Base-by-base conservation (phyloP, 2,888 invertebrate genomes). In the Apomyelois bistriatella region DNA sequence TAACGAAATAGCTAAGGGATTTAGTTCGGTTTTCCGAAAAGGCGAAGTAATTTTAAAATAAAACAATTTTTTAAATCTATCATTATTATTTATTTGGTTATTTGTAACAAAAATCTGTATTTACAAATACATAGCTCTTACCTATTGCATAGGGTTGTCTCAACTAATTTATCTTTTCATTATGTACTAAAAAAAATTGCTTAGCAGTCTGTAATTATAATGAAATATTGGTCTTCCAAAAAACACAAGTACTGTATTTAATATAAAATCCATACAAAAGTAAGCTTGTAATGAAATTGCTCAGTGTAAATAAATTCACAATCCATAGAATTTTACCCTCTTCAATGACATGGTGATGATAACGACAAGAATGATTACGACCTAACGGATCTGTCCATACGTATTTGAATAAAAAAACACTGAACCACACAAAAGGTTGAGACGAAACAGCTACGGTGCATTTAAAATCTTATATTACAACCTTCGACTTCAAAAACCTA, bases 81-180 rank as follows among this genome's bases (percentile, higher is more conserved):
- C 48, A 43, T 76, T 78, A 79, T 81, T 81, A 85, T 86, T 86
- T 85, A 82, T 83, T 85, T 82, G 77, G 70, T 70, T 79, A 74
- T 68, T 74, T 82, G 72, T 76, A 74, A 72, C 71, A 71, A 78
- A 69, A 79, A 78, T 74, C 72, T 76, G 77, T 87, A 86, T 85
- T 85, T 87, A 87, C 85, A 86, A 80, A 76, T 46, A 43, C 43
- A 77, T 78, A 78, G 76, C 74, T 73, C 72, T 73, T 76, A 79
- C 65, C 70, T 76, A 74, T 64, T 60, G 58, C 65, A 68, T 67
- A 72, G 68, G 69, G 61, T 59, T 62, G 65, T 68, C 66, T 65
- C 64, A 61, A 57, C 66, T 51, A 65, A 63, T 65, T 63, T 63
- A 59, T 55, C 61, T 17, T 43, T 43, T 28, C 22, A 28, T 32